Conservation (phyloP, 1,140 invertebrate species). For the Drosophila santomea region DNA sequence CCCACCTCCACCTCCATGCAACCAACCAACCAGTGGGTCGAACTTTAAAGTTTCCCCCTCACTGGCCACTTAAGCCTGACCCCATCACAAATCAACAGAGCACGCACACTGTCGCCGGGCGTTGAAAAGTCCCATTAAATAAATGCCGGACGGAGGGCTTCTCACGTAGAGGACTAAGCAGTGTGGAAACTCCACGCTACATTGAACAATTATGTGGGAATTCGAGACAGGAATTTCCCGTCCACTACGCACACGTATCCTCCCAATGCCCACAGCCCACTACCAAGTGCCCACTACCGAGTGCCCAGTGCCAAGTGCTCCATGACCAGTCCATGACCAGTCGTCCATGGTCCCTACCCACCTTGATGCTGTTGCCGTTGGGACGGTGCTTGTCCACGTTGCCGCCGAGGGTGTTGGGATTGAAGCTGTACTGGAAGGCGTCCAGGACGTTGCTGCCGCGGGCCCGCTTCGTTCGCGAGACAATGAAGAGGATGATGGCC, state of each 20-base stretch:
- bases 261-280: not conserved
- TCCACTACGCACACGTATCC: conserved; percentile 7
- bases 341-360: conserved; percentile 53
- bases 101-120: conserved; percentile 21
- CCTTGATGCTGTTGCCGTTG: conserved; percentile 86
- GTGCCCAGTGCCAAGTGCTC: no score
- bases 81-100: conserved; percentile 47
- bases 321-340: no score
- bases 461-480: conserved; percentile 88
- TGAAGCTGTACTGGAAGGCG: conserved; percentile 84
- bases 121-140: conserved; percentile 78
- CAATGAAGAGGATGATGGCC: conserved; percentile 89
- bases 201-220: conserved; percentile 79
- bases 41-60: conserved; percentile 57
- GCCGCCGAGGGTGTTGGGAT: conserved; percentile 84
- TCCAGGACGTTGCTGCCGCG: conserved; percentile 86
- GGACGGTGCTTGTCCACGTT: conserved; percentile 85
- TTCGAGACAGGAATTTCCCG: conserved; percentile 61
- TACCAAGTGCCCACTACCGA: no score
- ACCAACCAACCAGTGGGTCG: not conserved
- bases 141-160: conserved; percentile 61
- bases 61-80: conserved; percentile 51
- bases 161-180: conserved; percentile 60
- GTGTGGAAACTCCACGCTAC: conserved; percentile 78
- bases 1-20: conserved; percentile 3